phyloP scores from a whole-genome alignment of 2,797 vertebrate species.

The Rachycentron canadum region DNA sequence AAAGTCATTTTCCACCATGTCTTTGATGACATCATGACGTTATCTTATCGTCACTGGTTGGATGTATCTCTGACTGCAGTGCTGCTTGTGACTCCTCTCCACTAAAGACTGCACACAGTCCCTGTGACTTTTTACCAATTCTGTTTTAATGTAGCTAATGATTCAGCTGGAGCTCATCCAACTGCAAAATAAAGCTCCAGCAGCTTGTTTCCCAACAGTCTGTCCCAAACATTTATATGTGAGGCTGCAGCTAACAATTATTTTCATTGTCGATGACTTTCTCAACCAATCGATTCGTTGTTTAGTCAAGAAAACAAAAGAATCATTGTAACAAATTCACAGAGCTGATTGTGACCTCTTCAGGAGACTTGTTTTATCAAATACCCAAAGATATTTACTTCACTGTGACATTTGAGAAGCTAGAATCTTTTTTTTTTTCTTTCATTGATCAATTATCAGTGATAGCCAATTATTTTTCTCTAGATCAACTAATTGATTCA shows the following conservation, averaged over 20 bases:
- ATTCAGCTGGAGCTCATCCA: not conserved
- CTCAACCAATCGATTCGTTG: not conserved
- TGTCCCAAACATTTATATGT: not conserved
- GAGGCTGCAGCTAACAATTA: not conserved
- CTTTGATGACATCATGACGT: not conserved
- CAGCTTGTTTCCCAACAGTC: not conserved
- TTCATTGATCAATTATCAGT: not conserved
- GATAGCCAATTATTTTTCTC: not conserved
- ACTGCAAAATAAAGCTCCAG: not conserved
- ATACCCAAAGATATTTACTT: not conserved
- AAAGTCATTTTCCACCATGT: not conserved
- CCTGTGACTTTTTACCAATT: constrained; percentile 3
- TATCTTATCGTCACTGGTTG: not conserved
- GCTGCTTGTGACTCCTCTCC: not conserved
- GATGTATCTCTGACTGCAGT: not conserved
- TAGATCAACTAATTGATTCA: not conserved
- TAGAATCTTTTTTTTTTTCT: not conserved
- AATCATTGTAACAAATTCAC: not conserved
- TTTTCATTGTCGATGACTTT: not conserved
- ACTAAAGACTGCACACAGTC: not conserved
- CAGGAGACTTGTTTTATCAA: not conserved
- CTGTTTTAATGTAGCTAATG: not conserved
- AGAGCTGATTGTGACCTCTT: not conserved
- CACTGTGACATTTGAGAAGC: not conserved
- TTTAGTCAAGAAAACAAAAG: too few relatives aligned